A percentile compares a stretch with the other conserved stretches of the same genome.
These are phyloP conservation scores for Acanthopagrus latus DNA, from an alignment of 2,797 vertebrate species.

Conservation along the genomic window DNA sequence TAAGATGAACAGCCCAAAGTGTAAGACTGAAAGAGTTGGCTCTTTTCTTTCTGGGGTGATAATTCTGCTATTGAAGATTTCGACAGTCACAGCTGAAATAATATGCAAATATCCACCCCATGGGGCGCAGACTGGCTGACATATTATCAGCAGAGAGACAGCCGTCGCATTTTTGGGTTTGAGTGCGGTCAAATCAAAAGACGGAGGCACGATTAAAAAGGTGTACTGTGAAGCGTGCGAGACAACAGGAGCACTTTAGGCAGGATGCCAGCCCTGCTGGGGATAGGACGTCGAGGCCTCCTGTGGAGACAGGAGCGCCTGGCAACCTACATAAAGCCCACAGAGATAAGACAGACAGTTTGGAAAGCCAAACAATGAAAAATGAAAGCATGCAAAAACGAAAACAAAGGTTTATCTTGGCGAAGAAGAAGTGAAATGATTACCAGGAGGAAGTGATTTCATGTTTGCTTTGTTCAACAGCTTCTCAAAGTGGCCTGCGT, in stretches of 20 bases:
- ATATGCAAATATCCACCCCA: constrained; percentile 84
- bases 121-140: constrained; percentile 73
- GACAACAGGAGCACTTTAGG: constrained; percentile 72
- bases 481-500: not conserved
- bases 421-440: constrained; percentile 38
- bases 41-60: constrained; percentile 74
- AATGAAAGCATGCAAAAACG: constrained; percentile 45
- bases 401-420: constrained; percentile 57
- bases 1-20: constrained; percentile 48
- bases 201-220: constrained; percentile 77
- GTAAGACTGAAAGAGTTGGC: constrained; percentile 55
- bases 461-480: constrained; percentile 19
- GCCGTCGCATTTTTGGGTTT: constrained; percentile 68
- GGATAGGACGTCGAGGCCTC: constrained; percentile 60
- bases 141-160: constrained; percentile 85
- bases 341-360: constrained; percentile 60
- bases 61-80: constrained; percentile 84
- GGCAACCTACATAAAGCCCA: constrained; percentile 67
- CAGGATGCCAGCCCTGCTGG: constrained; percentile 66
- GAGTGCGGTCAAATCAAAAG: constrained; percentile 82
- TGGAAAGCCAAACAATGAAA: constrained; percentile 67
- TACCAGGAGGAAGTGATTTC: constrained; percentile 44
- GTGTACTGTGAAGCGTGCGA: constrained; percentile 59
- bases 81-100: constrained; percentile 75
- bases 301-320: constrained; percentile 64